A percentile compares a stretch with the other conserved stretches of the same genome.
Evolutionary conservation across 2,113 vertebrate genomes (phyloP).

Genomic region (Marmota monax): DNA sequence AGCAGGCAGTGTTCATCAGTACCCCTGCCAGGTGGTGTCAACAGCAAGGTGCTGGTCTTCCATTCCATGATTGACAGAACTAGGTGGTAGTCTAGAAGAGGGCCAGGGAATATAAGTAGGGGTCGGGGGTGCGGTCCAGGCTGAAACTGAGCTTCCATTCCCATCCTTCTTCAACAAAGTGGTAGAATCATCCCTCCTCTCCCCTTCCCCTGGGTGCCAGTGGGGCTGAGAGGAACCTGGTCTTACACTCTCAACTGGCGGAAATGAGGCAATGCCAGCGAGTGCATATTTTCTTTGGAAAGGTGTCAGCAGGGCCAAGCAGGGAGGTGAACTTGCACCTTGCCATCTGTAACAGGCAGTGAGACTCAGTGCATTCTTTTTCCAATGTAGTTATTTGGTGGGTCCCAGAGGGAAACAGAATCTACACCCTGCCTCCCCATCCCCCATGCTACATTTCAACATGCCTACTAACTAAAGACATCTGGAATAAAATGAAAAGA

Average conservation of each 20-base stretch:
- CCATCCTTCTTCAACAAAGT: not conserved
- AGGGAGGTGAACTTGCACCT: not conserved
- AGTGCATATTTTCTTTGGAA: not conserved
- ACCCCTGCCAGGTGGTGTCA: not conserved
- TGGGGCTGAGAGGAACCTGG: not conserved
- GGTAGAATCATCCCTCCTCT: not conserved
- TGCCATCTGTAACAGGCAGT: not conserved
- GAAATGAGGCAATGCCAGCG: not conserved
- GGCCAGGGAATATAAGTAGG: not conserved
- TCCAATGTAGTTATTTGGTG: not conserved
- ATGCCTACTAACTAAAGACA: not conserved
- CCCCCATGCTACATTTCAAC: not conserved
- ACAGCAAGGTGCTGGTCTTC: not conserved
- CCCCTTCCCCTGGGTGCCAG: not conserved
- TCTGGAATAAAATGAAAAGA: not conserved
- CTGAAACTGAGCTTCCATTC: not conserved
- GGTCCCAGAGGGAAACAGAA: not conserved
- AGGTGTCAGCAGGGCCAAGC: not conserved
- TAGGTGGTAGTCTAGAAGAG: not conserved
- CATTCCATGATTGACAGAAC: not conserved
- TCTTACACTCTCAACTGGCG: not conserved
- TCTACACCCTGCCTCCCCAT: too few relatives aligned
- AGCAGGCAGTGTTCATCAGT: not conserved
- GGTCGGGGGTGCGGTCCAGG: too few relatives aligned
- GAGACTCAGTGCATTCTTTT: not conserved